These are phyloP conservation scores for Penaeus vannamei DNA, from an alignment of 1,140 invertebrate genomes.

Conservation along the genomic window DNA sequence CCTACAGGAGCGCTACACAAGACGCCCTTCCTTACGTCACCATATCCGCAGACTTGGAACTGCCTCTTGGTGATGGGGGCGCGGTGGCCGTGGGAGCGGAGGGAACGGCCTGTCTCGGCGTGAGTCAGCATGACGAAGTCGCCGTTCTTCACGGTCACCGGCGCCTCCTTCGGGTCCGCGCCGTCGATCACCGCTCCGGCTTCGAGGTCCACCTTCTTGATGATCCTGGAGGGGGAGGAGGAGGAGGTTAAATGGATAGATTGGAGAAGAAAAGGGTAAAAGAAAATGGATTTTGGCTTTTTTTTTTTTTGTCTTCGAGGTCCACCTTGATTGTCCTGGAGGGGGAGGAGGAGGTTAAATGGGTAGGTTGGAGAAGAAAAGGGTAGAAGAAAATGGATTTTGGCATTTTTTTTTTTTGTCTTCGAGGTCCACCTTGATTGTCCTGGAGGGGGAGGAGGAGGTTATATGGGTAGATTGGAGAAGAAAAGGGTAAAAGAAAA, in stretches of 20 bases:
- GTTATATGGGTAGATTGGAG: no score
- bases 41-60: slow-evolving; percentile 66
- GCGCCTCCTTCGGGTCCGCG: not conserved
- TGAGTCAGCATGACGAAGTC: slow-evolving; percentile 65
- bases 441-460: not conserved
- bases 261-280: no score
- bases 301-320: not conserved
- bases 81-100: slow-evolving; percentile 58
- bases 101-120: slow-evolving; percentile 52
- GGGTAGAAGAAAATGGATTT: no score
- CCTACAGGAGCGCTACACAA: no score
- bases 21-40: slow-evolving; percentile 55
- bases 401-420: no score
- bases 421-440: slow-evolving; percentile 41
- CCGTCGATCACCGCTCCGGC: slow-evolving; percentile 49
- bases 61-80: slow-evolving; percentile 59
- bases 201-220: slow-evolving; percentile 45
- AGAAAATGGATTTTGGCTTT: no score
- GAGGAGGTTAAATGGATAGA: no score
- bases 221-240: not conserved
- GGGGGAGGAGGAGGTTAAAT: no score
- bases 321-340: slow-evolving; percentile 51
- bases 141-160: slow-evolving; percentile 56
- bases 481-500: not conserved
- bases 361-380: not conserved